A percentile compares a stretch with the other conserved stretches of the same genome.
These are phyloP conservation scores for Orchesellides sinensis DNA, from an alignment of 2,888 invertebrate genomes.

Conservation along the genomic window DNA sequence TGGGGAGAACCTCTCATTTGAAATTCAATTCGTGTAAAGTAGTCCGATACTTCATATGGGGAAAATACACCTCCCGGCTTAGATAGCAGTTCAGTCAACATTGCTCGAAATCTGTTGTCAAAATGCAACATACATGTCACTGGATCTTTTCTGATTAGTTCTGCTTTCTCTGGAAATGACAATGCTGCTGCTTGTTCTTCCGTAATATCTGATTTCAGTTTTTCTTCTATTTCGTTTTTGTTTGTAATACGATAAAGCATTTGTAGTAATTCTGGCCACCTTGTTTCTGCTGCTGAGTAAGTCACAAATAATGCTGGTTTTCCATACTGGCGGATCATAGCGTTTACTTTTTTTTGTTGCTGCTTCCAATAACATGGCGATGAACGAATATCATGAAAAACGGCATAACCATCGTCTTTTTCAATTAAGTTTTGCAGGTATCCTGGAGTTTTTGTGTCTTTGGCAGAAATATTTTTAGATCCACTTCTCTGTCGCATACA, in stretches of 20 bases:
- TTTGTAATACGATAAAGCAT: not conserved
- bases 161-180: not conserved
- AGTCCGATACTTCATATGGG: slow-evolving; percentile 10
- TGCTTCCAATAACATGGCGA: slow-evolving; percentile 57
- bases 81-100: not conserved
- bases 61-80: slow-evolving; percentile 16
- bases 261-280: slow-evolving; percentile 32
- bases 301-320: slow-evolving; percentile 54
- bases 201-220: not conserved
- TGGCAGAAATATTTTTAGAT: not conserved
- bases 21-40: slow-evolving; percentile 49
- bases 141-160: slow-evolving; percentile 43
- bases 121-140: slow-evolving; percentile 51
- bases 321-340: slow-evolving; percentile 58
- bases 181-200: not conserved
- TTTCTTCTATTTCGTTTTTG: slow-evolving; percentile 1
- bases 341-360: slow-evolving; percentile 33
- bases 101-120: slow-evolving; percentile 15
- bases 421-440: slow-evolving; percentile 7
- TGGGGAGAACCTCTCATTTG: slow-evolving; percentile 64
- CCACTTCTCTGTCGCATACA: slow-evolving; percentile 15
- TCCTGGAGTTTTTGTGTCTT: not conserved
- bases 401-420: slow-evolving; percentile 57
- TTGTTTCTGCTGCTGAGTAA: slow-evolving; percentile 50
- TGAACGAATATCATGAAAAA: slow-evolving; percentile 36